Evolutionary conservation across 92 coral and sea anemone genomes (phyloP).

Genomic region (Ricordea florida): DNA sequence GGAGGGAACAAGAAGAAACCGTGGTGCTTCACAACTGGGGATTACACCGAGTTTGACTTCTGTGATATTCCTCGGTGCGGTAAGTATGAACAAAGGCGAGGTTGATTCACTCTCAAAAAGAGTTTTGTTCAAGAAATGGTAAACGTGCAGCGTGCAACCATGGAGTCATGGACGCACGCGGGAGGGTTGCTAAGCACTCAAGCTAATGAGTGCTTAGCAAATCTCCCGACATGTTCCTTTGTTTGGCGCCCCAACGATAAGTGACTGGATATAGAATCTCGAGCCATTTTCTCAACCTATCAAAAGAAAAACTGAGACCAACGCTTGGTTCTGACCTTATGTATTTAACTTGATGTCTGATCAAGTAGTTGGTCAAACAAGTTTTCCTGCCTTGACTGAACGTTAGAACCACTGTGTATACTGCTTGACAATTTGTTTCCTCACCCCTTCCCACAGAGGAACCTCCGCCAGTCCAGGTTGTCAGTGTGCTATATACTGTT

Average conservation of each 20-base stretch:
- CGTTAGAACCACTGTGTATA: not conserved
- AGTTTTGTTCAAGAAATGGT: too few relatives aligned
- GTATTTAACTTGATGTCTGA: not conserved
- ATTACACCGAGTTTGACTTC: conserved; percentile 56
- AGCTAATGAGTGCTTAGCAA: too few relatives aligned
- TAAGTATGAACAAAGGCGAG: too few relatives aligned
- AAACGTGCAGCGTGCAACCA: too few relatives aligned
- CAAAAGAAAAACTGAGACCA: too few relatives aligned
- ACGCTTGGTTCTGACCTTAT: not conserved
- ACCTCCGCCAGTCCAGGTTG: conserved; percentile 68
- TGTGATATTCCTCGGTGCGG: conserved; percentile 91
- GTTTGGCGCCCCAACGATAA: too few relatives aligned
- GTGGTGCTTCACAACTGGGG: conserved; percentile 91
- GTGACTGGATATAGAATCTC: not conserved
- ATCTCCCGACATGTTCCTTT: too few relatives aligned
- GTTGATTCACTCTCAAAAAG: too few relatives aligned
- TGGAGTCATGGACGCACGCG: too few relatives aligned
- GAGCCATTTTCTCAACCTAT: not conserved
- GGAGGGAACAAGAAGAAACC: conserved; percentile 89
- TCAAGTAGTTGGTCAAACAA: not conserved
- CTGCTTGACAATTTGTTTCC: not conserved
- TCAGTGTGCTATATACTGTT: conserved; percentile 86
- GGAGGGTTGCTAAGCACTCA: too few relatives aligned
- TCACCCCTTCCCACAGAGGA: conserved; percentile 44
- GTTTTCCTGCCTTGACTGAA: not conserved